phyloP scores from a whole-genome alignment of 2,797 vertebrate genomes.

The Psittacula derbiana region DNA sequence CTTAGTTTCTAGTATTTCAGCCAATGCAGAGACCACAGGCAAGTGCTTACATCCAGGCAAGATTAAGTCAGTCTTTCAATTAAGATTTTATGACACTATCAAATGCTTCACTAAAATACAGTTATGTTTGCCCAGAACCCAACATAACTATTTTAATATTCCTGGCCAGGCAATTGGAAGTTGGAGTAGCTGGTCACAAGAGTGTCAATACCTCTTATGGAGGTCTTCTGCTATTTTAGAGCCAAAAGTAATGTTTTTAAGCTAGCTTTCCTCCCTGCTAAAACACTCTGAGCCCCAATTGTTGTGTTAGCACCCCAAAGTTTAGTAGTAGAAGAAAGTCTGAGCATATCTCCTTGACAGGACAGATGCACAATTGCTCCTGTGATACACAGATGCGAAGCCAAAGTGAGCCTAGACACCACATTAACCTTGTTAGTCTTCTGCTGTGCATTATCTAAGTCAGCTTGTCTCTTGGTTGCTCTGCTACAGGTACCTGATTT shows the following conservation, averaged over 20 bases:
- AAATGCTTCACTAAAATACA: not conserved
- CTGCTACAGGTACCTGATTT: rapidly evolving
- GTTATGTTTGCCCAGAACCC: not conserved
- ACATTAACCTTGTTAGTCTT: not conserved
- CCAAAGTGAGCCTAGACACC: not conserved
- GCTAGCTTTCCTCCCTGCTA: not conserved
- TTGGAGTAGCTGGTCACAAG: not conserved
- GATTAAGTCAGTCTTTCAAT: conserved; percentile 11
- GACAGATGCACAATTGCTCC: not conserved
- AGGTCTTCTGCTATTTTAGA: not conserved
- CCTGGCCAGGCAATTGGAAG: not conserved
- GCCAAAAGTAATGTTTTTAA: not conserved
- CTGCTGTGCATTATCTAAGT: not conserved
- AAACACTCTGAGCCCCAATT: not conserved
- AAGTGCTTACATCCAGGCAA: not conserved
- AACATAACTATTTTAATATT: not conserved
- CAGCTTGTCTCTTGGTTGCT: not conserved
- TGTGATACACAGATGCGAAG: not conserved
- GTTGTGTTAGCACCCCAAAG: not conserved
- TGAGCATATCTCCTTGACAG: not conserved
- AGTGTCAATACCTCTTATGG: not conserved
- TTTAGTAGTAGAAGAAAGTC: not conserved
- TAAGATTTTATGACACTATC: conserved; percentile 21
- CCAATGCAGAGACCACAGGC: not conserved
- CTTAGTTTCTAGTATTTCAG: not conserved